Base-by-base conservation (phyloP, 2,113 vertebrate species). In the Mola mola region DNA sequence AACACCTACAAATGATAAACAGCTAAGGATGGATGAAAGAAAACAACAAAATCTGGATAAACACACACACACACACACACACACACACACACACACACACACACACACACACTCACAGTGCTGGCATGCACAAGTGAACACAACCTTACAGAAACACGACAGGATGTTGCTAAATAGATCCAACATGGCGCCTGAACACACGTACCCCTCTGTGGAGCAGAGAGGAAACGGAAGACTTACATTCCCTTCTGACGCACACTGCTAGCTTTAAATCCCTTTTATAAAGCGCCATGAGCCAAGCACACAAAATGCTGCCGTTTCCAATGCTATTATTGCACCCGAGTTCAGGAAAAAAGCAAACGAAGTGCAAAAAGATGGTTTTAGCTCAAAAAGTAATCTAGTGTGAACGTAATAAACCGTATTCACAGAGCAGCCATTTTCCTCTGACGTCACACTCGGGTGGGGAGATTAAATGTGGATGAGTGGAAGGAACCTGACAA, bases 291-390 rank as follows among this genome's bases (percentile, higher is more conserved):
- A 1, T 6, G 1, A 31, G 6, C 11, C 8, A 6, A 63, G 40
- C 36, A 49, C 37, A 59, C 31, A 60, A 0, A 58, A 2, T 12
- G 52, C 60, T 70, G 57, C 40, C 41, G 40, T 57, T 74, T 66
- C 37, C 49, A 57, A 49, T 5, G 41, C 22, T 25, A 10, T 59
- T 87, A 90, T 89, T 91, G 86, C 87, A 90, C 81, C 90, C 47
- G 72, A 28, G 47, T 83, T 79, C 8, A 74, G 55, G 7, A 28
- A 41, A 47, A 20, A 66, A 53, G 34, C 50, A 66, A 55, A 5
- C 36, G 53, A 56, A 26, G 6, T 50, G 28, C n/a, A 4, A n/a
- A 56, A 15, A 72, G 19, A 75, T n/a, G n/a, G n/a, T n/a, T n/a
- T 63, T 66, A 73, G 60, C 66, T 28, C 9, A 40, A 74, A 51